Percentiles rank a stretch among this genome's conserved stretches.
Conservation (phyloP, 2,797 vertebrate species). For the Aplochiton taeniatus region DNA sequence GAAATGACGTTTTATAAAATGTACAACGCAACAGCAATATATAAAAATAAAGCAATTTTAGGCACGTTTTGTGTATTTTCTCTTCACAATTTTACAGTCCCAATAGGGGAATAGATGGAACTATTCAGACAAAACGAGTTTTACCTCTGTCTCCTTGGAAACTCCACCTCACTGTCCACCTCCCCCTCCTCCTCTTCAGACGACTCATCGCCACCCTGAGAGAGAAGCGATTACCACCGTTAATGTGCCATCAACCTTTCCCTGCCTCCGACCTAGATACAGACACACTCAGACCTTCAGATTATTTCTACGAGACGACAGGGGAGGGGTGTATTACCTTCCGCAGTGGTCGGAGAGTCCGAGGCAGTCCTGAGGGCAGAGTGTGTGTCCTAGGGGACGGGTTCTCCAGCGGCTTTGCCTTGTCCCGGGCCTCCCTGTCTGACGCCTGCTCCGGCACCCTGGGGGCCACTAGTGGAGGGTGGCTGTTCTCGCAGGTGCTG, state of each 20-base stretch:
- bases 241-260: constrained; percentile 12
- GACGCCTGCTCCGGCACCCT: constrained; percentile 34
- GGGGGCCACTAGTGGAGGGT: constrained; percentile 47
- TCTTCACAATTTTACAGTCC: too few species aligned
- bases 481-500: constrained; percentile 62
- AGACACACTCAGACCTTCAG: background rate
- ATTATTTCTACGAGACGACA: background rate
- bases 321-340: constrained; percentile 75
- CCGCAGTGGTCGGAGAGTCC: constrained; percentile 82
- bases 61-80: too few species aligned
- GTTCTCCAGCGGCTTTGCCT: constrained; percentile 54
- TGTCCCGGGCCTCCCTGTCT: constrained; percentile 58
- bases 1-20: too few species aligned
- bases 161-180: constrained; percentile 98
- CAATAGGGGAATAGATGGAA: too few species aligned
- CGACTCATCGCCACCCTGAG: constrained; percentile 91
- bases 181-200: constrained; percentile 98
- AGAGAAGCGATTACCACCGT: constrained; percentile 23
- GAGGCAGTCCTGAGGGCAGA: constrained; percentile 79
- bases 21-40: too few species aligned
- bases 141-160: constrained; percentile 97
- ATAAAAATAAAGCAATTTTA: too few species aligned
- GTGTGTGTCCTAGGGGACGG: constrained; percentile 65
- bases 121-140: constrained; percentile 9
- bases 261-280: background rate